Evolutionary conservation across 2,113 vertebrate genomes (phyloP), one percentile per base, ranked within the genome.

Genomic region (Tetrao urogallus): DNA sequence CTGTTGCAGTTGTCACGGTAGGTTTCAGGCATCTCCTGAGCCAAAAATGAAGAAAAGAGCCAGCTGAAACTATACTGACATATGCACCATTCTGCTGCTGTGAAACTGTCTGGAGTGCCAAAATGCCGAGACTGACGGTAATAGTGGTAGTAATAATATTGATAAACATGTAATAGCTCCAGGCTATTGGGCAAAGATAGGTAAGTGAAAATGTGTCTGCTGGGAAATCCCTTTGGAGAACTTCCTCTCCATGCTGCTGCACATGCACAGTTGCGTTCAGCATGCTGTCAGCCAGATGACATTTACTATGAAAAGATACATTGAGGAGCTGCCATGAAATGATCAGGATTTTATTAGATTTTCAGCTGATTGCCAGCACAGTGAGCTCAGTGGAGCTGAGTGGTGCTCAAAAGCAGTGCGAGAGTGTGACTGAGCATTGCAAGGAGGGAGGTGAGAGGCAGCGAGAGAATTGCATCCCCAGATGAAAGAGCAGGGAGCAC

Each of bases 171-270:
- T 19, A 80, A 82, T 85, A 93, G 64, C 90, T 93, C 32, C 77
- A 87, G 73, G 76, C 89, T 90, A 32, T 70, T 93, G 88, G 89
- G 78, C 84, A 92, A 71, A 95, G 89, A 56, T 87, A 77, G 90
- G 88, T 71, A 72, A 86, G 47, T 70, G 75, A 74, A 95, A 80
- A 64, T 2, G 4, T 40, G 22, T 76, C 78, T 73, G 22, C 54
- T 65, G 61, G 77, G 80, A 95, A 67, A 82, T 72, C 71, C 61
- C 90, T 65, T 78, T 88, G 57, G 90, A 70, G 76, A 80, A 28
- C 83, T 84, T 60, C 72, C 52, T 89, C 1, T 7, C 56, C 20
- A 3, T 52, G 50, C 71, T 70, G 71, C 16, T 48, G 40, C 88
- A 42, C 75, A 7, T 18, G 32, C 36, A 58, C 77, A 25, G 43